Conservation (phyloP, 2,113 vertebrate genomes). For the Albula goreensis region DNA sequence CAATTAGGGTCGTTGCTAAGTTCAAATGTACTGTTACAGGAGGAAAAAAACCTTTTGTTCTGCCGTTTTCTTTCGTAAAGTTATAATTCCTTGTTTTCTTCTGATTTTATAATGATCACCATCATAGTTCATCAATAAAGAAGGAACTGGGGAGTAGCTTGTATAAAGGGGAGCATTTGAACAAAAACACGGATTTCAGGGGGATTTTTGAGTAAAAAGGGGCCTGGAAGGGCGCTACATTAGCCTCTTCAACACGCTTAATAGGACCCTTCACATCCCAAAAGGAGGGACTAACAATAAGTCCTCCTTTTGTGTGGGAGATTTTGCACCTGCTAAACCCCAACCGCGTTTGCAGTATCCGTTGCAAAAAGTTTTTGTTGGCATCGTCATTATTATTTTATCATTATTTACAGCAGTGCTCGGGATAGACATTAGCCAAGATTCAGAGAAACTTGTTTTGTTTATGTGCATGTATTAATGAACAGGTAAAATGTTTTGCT, state of each 20-base stretch:
- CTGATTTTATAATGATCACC: conserved; percentile 25
- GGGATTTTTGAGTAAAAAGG: conserved; percentile 45
- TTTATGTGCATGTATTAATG: not conserved
- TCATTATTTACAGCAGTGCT: conserved; percentile 16
- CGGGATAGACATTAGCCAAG: not conserved
- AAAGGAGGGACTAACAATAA: conserved; percentile 53
- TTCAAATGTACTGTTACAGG: not conserved
- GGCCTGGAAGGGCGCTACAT: conserved; percentile 42
- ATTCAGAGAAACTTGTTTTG: not conserved
- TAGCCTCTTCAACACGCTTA: conserved; percentile 52
- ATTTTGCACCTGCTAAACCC: conserved; percentile 65
- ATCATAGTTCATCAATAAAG: conserved; percentile 28
- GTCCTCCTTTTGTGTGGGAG: conserved; percentile 43
- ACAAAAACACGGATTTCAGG: conserved; percentile 48
- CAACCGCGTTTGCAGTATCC: conserved; percentile 37
- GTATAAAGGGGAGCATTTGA: conserved; percentile 49
- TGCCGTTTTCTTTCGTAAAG: not conserved
- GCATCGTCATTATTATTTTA: conserved; percentile 23
- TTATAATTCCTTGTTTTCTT: too few relatives aligned
- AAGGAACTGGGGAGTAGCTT: conserved; percentile 37
- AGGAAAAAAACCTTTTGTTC: not conserved
- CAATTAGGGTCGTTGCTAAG: not conserved
- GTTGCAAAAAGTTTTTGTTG: conserved; percentile 36
- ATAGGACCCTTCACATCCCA: conserved; percentile 57
- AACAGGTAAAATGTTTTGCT: not conserved